phyloP scores from a whole-genome alignment of 2,888 invertebrate genomes.

The Papilio demoleus region DNA sequence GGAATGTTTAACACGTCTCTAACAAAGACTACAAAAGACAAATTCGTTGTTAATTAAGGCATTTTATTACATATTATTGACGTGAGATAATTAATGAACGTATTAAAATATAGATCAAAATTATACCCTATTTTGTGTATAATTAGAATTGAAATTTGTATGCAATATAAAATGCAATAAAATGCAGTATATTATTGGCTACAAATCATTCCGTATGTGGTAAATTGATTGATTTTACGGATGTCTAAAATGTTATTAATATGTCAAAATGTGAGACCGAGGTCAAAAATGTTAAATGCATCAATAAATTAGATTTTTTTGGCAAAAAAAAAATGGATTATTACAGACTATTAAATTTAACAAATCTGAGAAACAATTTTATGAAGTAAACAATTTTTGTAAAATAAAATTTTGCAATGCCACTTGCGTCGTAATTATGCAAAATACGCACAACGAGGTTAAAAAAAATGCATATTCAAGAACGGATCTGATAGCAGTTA shows the following conservation, averaged over 20 bases:
- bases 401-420: no score
- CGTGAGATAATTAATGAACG: slow-evolving; percentile 23
- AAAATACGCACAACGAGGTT: background rate
- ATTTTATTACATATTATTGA: slow-evolving; percentile 39
- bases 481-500: background rate
- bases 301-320: slow-evolving; percentile 7
- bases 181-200: slow-evolving; percentile 22
- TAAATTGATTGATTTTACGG: slow-evolving; percentile 29
- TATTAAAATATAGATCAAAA: background rate
- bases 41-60: slow-evolving; percentile 24
- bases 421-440: no score
- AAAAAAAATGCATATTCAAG: background rate
- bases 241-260: slow-evolving; percentile 15
- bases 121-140: background rate
- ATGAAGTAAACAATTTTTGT: no score
- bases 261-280: slow-evolving; percentile 30
- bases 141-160: slow-evolving; percentile 23
- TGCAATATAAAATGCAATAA: slow-evolving; percentile 6
- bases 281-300: slow-evolving; percentile 30
- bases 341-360: no score
- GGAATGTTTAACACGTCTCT: slow-evolving; percentile 8
- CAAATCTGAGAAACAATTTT: no score
- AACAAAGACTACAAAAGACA: slow-evolving; percentile 26
- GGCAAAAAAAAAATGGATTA: background rate
- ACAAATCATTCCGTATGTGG: slow-evolving; percentile 27